Percentiles rank a stretch among this genome's conserved stretches.
Conservation (phyloP, 2,888 invertebrate species). For the Drosophila robusta region DNA sequence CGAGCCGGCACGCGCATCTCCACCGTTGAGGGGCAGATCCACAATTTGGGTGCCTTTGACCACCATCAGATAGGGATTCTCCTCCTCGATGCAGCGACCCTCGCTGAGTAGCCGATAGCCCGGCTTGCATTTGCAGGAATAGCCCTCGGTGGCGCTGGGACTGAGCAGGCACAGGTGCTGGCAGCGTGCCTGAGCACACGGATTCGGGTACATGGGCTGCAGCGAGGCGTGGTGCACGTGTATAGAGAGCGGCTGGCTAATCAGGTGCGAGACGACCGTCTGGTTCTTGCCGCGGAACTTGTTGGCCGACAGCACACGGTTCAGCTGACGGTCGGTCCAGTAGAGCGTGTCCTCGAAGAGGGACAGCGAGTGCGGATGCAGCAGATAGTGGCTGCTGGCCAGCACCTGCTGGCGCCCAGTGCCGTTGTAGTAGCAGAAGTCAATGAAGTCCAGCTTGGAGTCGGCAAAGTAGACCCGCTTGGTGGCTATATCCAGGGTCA, state of each 20-base stretch:
- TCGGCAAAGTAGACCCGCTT: constrained; percentile 98
- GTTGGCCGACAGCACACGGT: constrained; percentile 94
- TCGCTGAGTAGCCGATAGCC: constrained; percentile 90
- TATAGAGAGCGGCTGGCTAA: constrained; percentile 97
- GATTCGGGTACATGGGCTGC: constrained; percentile 92
- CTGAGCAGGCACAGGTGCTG: constrained; percentile 97
- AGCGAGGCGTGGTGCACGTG: constrained; percentile 97
- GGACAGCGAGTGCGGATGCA: constrained; percentile 97
- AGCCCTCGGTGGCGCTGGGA: constrained; percentile 89
- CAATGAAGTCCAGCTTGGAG: constrained; percentile 98
- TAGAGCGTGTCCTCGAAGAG: constrained; percentile 98
- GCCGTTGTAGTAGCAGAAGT: constrained; percentile 98
- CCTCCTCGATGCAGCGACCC: constrained; percentile 93
- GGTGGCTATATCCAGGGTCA: constrained; percentile 97
- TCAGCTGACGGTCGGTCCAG: constrained; percentile 98
- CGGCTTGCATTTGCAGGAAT: constrained; percentile 95
- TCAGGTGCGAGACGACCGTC: constrained; percentile 96
- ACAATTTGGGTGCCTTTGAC: constrained; percentile 95
- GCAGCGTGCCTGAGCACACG: constrained; percentile 91
- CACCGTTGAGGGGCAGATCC: constrained; percentile 91
- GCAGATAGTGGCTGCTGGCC: constrained; percentile 94
- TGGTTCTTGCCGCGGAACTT: constrained; percentile 97
- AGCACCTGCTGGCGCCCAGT: constrained; percentile 94
- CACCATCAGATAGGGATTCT: constrained; percentile 95
- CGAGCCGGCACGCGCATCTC: constrained; percentile 91